A percentile compares a stretch with the other conserved stretches of the same genome.
phyloP scores from a whole-genome alignment of 2,888 invertebrate genomes.

The Diabrotica balteata region DNA sequence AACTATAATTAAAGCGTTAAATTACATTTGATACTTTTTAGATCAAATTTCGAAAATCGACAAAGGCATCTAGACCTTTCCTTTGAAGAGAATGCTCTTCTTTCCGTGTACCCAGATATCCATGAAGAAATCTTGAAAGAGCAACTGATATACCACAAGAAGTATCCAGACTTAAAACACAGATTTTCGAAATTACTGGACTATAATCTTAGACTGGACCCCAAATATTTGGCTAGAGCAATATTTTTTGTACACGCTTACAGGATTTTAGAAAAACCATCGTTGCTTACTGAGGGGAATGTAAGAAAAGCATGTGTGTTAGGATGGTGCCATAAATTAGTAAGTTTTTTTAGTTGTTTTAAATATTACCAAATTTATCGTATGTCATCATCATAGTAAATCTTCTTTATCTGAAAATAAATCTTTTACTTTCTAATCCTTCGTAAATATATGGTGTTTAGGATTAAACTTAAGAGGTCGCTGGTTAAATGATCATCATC shows the following conservation, averaged over 20 bases:
- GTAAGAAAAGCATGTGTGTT: slow-evolving; percentile 10
- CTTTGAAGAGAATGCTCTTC: neutral
- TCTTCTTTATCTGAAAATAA: too few relatives aligned
- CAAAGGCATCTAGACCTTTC: neutral
- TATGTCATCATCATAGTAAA: too few relatives aligned
- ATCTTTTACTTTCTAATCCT: too few relatives aligned
- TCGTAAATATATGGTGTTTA: too few relatives aligned
- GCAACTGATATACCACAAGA: neutral
- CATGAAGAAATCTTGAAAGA: slow-evolving; percentile 1
- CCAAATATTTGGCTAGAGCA: neutral
- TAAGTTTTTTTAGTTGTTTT: slow-evolving; percentile 6
- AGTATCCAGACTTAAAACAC: neutral
- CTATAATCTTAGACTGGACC: neutral
- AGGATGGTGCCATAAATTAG: slow-evolving; percentile 13
- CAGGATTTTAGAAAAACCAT: slow-evolving; percentile 10
- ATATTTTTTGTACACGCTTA: slow-evolving; percentile 8
- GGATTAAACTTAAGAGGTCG: too few relatives aligned
- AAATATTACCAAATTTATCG: too few relatives aligned
- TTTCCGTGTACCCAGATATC: neutral
- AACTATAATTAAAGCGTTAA: too few relatives aligned
- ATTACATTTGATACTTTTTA: neutral
- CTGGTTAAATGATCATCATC: too few relatives aligned
- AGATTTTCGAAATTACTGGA: slow-evolving; percentile 5
- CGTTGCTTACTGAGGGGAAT: neutral
- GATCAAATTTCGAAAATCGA: neutral